Base-by-base conservation (phyloP, 2,113 vertebrate genomes). In the Castor canadensis region DNA sequence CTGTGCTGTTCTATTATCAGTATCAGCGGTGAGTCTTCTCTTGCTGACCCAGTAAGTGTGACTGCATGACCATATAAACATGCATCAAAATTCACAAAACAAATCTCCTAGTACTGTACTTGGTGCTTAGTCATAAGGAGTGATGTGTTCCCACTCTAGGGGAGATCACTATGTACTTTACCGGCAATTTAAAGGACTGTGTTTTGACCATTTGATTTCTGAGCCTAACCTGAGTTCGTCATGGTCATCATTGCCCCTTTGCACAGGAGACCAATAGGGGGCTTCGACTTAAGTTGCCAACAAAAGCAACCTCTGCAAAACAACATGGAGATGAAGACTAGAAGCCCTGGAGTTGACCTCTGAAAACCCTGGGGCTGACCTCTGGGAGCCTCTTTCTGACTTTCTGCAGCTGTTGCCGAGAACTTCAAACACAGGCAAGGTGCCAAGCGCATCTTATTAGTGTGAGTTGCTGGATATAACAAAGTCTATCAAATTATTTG, bases 401-500 rank as follows among this genome's bases (percentile, higher is more conserved):
- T n/a, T 60, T 9, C 82, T 26, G 28, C 11, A 40, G 91, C 80
- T 52, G 64, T 45, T 20, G 2, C 82, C 10, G 73, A 64, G 43
- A 69, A 77, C 67, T 84, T 82, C 95, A 81, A 77, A 38, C 10
- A 62, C 35, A 12, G 43, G 64, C 8, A 6, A 79, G 93, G 86
- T 58, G 69, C 88, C 40, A 40, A 90, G 80, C 19, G 56, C 92
- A 64, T 85, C 86, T 92, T 62, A 66, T 94, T 54, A 96, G 94
- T 82, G n/a, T 62, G 19, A 76, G 0, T 11, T 89, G 81, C 62
- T 26, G 87, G 83, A 22, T 75, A 60, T 17, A 97, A 94, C 47
- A 20, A 83, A 97, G 92, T 81, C 77, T 71, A 83, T 95, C 95
- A 92, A 92, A 95, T 98, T 98, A 97, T 96, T 96, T 90, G 71